phyloP scores from a whole-genome alignment of 2,113 vertebrate genomes.

The Dermatemys mawii region DNA sequence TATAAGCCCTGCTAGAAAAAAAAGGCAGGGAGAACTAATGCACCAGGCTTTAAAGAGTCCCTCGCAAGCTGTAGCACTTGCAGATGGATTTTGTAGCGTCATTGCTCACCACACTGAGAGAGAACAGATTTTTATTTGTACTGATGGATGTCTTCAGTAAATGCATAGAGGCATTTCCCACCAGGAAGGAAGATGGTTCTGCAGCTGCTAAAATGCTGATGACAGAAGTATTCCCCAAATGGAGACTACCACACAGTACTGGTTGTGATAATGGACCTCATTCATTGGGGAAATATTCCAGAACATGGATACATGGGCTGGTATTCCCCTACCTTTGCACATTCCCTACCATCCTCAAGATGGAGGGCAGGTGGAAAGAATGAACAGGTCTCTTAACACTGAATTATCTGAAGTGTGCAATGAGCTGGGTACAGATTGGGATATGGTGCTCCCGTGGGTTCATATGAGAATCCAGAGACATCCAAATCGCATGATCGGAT shows the following conservation, averaged over 20 bases:
- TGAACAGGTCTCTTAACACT: neutral
- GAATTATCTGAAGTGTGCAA: too few relatives aligned
- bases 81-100: neutral
- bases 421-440: too few relatives aligned
- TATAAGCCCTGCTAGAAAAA: too few relatives aligned
- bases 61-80: neutral
- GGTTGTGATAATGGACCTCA: neutral
- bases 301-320: neutral
- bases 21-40: neutral
- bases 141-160: too few relatives aligned
- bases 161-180: neutral
- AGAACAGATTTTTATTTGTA: neutral
- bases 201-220: neutral
- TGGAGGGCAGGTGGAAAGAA: neutral
- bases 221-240: neutral
- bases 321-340: neutral
- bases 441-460: too few relatives aligned
- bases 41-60: neutral
- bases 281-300: neutral
- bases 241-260: neutral
- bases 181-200: neutral
- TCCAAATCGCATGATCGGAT: too few relatives aligned
- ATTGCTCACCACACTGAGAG: too few relatives aligned
- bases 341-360: neutral
- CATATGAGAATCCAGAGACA: too few relatives aligned